phyloP scores from a whole-genome alignment of 1,140 invertebrate genomes.

The Zaprionus ghesquierei region DNA sequence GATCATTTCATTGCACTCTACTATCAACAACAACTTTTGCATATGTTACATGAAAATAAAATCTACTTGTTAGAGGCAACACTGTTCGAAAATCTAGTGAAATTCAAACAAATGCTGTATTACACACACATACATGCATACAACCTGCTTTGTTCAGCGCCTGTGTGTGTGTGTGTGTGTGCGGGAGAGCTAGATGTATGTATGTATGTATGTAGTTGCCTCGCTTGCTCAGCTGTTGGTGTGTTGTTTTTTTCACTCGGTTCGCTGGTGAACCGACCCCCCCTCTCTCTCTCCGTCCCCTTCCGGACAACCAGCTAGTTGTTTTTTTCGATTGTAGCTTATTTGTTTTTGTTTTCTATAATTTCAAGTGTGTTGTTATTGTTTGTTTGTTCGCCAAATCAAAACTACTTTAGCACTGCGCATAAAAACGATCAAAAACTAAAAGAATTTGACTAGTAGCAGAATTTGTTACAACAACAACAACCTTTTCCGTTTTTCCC shows the following conservation, averaged over 20 bases:
- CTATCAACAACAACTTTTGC: constrained; percentile 1
- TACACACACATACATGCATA: constrained; percentile 18
- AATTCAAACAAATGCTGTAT: constrained; percentile 42
- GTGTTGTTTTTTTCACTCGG: constrained; percentile 49
- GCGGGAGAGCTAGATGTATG: neutral
- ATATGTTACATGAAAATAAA: constrained; percentile 21
- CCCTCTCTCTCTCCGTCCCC: neutral
- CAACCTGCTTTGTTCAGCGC: constrained; percentile 47
- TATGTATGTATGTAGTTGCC: constrained; percentile 43
- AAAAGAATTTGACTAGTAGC: neutral
- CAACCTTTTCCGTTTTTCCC: constrained; percentile 10
- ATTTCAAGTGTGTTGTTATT: constrained; percentile 37
- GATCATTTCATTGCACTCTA: constrained; percentile 10
- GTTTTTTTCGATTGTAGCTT: constrained; percentile 52
- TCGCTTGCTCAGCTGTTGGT: constrained; percentile 68
- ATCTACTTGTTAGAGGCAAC: constrained; percentile 24
- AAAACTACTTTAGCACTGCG: constrained; percentile 30
- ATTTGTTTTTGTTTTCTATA: constrained; percentile 51
- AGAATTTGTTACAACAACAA: constrained; percentile 30
- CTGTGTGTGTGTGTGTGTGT: constrained; percentile 6
- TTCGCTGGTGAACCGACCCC: constrained; percentile 13
- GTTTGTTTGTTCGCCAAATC: constrained; percentile 20
- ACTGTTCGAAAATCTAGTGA: constrained; percentile 31
- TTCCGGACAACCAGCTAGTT: constrained; percentile 43
- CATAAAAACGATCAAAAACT: constrained; percentile 16